These are phyloP conservation scores for Melanotus villosus DNA, from an alignment of 2,888 invertebrate species.

Conservation along the genomic window DNA sequence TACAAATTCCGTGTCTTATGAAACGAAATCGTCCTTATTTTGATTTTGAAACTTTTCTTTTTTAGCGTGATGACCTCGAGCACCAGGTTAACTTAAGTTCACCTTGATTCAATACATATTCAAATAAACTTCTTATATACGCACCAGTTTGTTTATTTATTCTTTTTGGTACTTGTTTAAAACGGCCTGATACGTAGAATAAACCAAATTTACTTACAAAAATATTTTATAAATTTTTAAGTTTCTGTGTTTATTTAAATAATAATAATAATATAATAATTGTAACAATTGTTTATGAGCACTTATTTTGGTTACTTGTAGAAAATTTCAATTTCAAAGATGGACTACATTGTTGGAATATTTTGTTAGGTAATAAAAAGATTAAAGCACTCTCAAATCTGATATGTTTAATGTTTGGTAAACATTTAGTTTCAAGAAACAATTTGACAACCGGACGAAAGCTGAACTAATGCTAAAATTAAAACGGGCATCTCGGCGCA, in stretches of 20 bases:
- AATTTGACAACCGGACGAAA: constrained; percentile 65
- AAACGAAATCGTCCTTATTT: neutral
- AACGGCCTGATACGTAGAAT: too few species aligned
- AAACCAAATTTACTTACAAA: too few species aligned
- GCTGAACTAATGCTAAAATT: constrained; percentile 64
- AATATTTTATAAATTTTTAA: too few species aligned
- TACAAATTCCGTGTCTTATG: neutral
- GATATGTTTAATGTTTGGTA: constrained; percentile 10
- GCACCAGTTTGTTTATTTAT: too few species aligned
- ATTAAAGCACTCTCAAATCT: neutral
- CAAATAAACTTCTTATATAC: neutral
- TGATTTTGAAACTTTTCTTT: constrained; percentile 2
- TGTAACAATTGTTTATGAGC: too few species aligned
- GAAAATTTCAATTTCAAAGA: too few species aligned
- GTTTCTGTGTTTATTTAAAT: too few species aligned
- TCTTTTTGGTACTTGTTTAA: too few species aligned
- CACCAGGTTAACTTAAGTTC: constrained; percentile 5
- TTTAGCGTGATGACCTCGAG: constrained; percentile 14
- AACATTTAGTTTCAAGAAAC: constrained; percentile 9
- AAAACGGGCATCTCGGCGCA: constrained; percentile 59
- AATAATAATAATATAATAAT: too few species aligned
- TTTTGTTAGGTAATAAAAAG: constrained; percentile 2
- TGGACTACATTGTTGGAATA: neutral
- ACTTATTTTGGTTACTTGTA: too few species aligned
- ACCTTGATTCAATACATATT: constrained; percentile 16